phyloP scores from a whole-genome alignment of 2,888 invertebrate species.

The Chrysolina americana region DNA sequence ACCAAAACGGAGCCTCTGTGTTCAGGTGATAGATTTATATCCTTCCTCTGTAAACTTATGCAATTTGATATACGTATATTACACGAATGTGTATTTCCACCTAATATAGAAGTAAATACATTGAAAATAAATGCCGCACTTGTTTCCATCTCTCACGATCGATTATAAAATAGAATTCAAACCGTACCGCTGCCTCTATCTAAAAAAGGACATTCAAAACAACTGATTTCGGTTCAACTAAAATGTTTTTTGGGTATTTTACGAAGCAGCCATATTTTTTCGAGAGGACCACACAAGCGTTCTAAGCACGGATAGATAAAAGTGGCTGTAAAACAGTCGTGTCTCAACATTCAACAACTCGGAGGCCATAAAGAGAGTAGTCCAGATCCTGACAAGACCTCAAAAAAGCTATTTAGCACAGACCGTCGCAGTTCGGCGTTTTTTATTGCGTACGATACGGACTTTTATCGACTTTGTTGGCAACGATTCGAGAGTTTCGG shows the following conservation, averaged over 20 bases:
- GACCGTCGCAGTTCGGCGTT: slow-evolving; percentile 25
- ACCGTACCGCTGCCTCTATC: slow-evolving; percentile 30
- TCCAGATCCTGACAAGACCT: slow-evolving; percentile 47
- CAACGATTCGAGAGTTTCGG: background rate
- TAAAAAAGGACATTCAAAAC: slow-evolving; percentile 44
- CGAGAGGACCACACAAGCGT: slow-evolving; percentile 57
- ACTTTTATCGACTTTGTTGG: slow-evolving; percentile 18
- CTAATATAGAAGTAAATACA: too few species aligned
- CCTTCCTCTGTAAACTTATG: too few species aligned
- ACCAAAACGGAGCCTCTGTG: too few species aligned
- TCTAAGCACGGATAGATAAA: slow-evolving; percentile 58
- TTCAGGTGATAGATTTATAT: too few species aligned
- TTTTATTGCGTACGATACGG: slow-evolving; percentile 31
- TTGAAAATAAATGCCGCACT: background rate
- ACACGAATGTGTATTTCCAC: too few species aligned
- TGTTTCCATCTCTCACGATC: slow-evolving; percentile 10
- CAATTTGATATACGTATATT: too few species aligned
- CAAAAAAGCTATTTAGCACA: slow-evolving; percentile 49
- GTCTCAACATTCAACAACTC: slow-evolving; percentile 54
- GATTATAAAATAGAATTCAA: slow-evolving; percentile 11
- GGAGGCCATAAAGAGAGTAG: slow-evolving; percentile 55
- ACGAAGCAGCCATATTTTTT: slow-evolving; percentile 50
- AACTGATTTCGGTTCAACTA: slow-evolving; percentile 49
- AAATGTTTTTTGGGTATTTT: slow-evolving; percentile 50
- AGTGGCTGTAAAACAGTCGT: slow-evolving; percentile 53